phyloP scores from a whole-genome alignment of 2,888 invertebrate genomes.

The Drosophila emarginata region DNA sequence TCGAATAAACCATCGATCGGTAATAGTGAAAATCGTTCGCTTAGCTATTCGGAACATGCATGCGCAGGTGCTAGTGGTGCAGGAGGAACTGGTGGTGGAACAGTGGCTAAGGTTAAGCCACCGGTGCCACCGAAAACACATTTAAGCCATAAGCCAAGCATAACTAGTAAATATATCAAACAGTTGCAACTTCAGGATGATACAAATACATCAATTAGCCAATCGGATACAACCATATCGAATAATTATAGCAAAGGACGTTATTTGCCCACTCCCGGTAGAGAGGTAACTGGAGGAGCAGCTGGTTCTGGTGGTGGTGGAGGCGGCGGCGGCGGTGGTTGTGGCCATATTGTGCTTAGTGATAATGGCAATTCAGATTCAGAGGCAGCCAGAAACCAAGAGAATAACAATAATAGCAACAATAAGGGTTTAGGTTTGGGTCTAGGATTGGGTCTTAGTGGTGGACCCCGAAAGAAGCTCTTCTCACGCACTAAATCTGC shows the following conservation, averaged over 20 bases:
- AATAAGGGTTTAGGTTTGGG: background rate
- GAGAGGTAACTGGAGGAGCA: background rate
- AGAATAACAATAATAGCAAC: conserved; percentile 82
- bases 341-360: conserved; percentile 56
- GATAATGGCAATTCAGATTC: conserved; percentile 82
- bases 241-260: conserved; percentile 81
- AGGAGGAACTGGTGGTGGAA: conserved; percentile 27
- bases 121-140: conserved; percentile 80
- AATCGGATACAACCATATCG: conserved; percentile 82
- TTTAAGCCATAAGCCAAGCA: conserved; percentile 66
- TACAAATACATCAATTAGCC: conserved; percentile 80
- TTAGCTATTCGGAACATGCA: conserved; percentile 75
- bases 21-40: conserved; percentile 80
- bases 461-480: conserved; percentile 85
- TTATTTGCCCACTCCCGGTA: conserved; percentile 66
- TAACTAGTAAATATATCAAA: conserved; percentile 81
- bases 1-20: conserved; percentile 86
- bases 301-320: background rate
- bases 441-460: conserved; percentile 23
- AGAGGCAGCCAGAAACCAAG: conserved; percentile 81
- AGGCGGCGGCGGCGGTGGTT: background rate
- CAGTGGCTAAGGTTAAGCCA: conserved; percentile 60
- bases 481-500: conserved; percentile 88
- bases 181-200: conserved; percentile 81
- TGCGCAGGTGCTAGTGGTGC: background rate